These are phyloP conservation scores for Sialis lutaria DNA, from an alignment of 2,888 invertebrate species.

Conservation along the genomic window DNA sequence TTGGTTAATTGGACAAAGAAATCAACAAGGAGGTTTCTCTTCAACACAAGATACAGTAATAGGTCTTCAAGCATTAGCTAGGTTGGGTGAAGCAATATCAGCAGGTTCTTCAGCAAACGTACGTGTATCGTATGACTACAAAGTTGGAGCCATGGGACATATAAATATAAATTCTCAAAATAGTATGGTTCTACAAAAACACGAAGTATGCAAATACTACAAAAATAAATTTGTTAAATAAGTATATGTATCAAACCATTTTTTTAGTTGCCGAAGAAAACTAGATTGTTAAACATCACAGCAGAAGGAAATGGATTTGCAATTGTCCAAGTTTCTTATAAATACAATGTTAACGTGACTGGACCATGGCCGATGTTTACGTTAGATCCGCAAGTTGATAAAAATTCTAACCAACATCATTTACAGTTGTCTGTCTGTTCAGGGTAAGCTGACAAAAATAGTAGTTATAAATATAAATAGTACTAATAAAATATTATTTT, in stretches of 20 bases:
- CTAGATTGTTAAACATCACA: slow-evolving; percentile 48
- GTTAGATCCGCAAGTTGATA: slow-evolving; percentile 71
- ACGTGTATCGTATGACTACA: slow-evolving; percentile 21
- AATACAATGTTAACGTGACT: slow-evolving; percentile 71
- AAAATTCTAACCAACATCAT: slow-evolving; percentile 56
- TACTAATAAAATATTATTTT: slow-evolving; percentile 26
- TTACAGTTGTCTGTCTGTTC: slow-evolving; percentile 69
- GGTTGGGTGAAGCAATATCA: slow-evolving; percentile 32
- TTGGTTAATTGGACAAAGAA: slow-evolving; percentile 56
- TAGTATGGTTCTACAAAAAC: slow-evolving; percentile 5
- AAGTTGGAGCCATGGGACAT: slow-evolving; percentile 28
- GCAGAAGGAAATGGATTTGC: slow-evolving; percentile 70
- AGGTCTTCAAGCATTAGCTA: slow-evolving; percentile 51
- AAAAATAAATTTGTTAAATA: neutral
- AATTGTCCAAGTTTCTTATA: slow-evolving; percentile 59
- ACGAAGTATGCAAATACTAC: neutral
- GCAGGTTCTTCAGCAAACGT: slow-evolving; percentile 31
- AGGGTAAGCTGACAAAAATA: slow-evolving; percentile 31
- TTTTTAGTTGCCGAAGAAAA: slow-evolving; percentile 30
- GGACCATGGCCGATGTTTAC: slow-evolving; percentile 76
- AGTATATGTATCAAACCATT: neutral
- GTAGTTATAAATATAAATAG: neutral
- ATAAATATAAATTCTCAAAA: slow-evolving; percentile 44
- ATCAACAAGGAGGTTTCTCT: slow-evolving; percentile 50
- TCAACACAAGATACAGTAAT: slow-evolving; percentile 64